Conservation (phyloP, 2,797 vertebrate genomes). For the Cossypha heuglini region DNA sequence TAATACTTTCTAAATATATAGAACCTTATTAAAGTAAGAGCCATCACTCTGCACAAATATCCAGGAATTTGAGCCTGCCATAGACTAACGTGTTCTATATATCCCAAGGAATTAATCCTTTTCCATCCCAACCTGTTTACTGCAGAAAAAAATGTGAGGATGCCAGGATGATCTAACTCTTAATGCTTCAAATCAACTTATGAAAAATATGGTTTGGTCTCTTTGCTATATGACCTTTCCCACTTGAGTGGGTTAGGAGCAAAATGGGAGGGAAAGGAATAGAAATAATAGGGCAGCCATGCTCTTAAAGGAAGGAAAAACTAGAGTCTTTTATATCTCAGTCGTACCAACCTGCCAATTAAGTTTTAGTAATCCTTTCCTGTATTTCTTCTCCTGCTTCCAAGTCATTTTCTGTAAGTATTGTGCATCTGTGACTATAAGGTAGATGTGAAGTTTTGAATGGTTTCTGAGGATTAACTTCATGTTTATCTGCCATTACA, state of each 20-base stretch:
- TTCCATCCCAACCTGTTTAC: not conserved
- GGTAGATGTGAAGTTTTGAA: not conserved
- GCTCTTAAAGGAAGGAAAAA: not conserved
- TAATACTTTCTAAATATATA: not conserved
- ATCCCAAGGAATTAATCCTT: not conserved
- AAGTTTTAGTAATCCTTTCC: not conserved
- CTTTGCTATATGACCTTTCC: not conserved
- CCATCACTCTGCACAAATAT: not conserved
- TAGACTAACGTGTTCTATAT: not conserved
- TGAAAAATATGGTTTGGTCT: rapidly evolving
- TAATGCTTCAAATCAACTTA: not conserved
- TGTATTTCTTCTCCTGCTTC: not conserved
- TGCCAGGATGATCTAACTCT: not conserved
- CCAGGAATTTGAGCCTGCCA: not conserved
- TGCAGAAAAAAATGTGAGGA: not conserved
- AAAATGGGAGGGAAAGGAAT: not conserved
- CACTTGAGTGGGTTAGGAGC: not conserved
- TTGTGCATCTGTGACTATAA: not conserved
- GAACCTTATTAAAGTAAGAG: not conserved
- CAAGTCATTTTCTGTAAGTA: not conserved
- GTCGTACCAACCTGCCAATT: not conserved
- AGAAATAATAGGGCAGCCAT: not conserved
- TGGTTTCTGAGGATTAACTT: not conserved
- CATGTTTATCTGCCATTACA: not conserved
- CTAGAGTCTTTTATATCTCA: not conserved